These are phyloP conservation scores for Corythornis madagascariensis DNA, from an alignment of 2,113 vertebrate species.

Conservation along the genomic window DNA sequence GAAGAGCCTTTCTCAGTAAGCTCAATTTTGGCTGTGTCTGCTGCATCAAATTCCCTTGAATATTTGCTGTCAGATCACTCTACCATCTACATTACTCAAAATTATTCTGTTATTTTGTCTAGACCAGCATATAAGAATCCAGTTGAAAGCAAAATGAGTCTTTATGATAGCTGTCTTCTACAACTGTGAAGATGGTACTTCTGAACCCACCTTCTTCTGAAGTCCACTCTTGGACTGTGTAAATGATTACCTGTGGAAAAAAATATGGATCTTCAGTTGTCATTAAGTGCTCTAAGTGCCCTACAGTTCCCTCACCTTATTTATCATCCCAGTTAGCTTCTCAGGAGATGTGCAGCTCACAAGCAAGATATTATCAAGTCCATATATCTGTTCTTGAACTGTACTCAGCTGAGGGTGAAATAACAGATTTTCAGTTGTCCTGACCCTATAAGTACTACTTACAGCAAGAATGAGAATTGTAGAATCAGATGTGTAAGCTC, in stretches of 20 bases:
- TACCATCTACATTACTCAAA: background rate
- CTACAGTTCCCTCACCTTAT: background rate
- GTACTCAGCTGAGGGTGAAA: background rate
- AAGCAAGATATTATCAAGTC: background rate
- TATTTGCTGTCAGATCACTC: background rate
- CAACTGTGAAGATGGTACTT: background rate
- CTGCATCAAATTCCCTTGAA: background rate
- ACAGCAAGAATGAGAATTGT: background rate
- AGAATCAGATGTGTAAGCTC: background rate
- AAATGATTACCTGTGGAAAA: background rate
- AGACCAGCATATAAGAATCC: background rate
- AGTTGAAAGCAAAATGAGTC: background rate
- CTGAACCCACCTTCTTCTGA: background rate
- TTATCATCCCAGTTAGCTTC: background rate
- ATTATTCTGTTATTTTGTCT: background rate
- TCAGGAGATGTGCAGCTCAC: background rate
- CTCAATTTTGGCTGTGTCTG: background rate
- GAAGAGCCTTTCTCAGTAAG: background rate
- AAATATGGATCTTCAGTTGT: background rate
- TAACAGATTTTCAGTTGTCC: background rate
- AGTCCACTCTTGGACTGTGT: background rate
- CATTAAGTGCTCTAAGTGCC: background rate
- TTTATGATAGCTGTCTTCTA: background rate
- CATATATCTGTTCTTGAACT: background rate
- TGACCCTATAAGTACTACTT: background rate